Evolutionary conservation across 2,113 vertebrate genomes (phyloP).

Genomic region (Dipodomys spectabilis): DNA sequence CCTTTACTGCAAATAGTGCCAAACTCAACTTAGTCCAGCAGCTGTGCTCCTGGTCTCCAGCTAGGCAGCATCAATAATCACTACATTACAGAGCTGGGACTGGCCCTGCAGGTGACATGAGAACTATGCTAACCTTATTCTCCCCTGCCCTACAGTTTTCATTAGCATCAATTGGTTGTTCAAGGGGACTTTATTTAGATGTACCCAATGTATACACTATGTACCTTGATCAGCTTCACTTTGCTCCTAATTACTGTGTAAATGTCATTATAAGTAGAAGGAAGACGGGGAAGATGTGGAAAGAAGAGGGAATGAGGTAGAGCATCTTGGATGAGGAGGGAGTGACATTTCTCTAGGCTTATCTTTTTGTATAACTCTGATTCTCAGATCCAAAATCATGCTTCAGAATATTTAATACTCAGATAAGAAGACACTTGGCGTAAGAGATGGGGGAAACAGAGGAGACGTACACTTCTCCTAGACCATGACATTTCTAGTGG

Average conservation of each 20-base stretch:
- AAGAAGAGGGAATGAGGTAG: not conserved
- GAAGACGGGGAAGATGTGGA: too few relatives aligned
- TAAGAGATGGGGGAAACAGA: fast-evolving
- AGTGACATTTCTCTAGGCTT: not conserved
- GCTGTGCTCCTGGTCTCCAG: not conserved
- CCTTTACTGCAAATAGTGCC: not conserved
- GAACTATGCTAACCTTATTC: not conserved
- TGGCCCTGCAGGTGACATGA: not conserved
- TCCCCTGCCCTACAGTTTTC: too few relatives aligned
- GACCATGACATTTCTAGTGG: not conserved
- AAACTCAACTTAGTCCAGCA: not conserved
- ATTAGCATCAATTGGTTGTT: too few relatives aligned
- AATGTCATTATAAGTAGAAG: too few relatives aligned
- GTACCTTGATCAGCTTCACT: too few relatives aligned
- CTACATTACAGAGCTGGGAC: not conserved
- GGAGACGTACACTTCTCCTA: not conserved
- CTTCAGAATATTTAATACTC: not conserved
- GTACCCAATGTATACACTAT: too few relatives aligned
- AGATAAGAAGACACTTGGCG: not conserved
- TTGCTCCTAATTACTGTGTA: too few relatives aligned
- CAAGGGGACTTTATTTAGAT: too few relatives aligned
- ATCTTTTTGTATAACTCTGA: not conserved
- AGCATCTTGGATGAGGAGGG: not conserved
- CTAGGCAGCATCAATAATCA: not conserved
- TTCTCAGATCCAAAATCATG: not conserved